A percentile compares a stretch with the other conserved stretches of the same genome.
Conservation (phyloP, 1,140 invertebrate species). For the Uloborus diversus region DNA sequence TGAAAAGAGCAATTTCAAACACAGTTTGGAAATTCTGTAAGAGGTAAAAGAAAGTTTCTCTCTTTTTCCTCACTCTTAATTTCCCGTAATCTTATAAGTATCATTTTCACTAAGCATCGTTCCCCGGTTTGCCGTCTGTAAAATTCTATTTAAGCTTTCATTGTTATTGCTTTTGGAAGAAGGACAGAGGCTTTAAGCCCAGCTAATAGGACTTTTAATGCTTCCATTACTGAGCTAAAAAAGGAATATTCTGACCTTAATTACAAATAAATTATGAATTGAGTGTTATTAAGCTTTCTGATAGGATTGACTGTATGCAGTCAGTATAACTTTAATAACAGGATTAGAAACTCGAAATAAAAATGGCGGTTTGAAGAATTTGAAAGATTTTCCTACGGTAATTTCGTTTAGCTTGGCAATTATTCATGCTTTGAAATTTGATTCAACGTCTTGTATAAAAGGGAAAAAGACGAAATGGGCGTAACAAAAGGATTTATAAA, state of each 20-base stretch:
- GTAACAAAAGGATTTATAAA: no score
- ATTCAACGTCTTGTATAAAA: no score
- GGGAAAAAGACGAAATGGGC: no score
- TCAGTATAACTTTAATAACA: no score
- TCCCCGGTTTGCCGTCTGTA: background rate
- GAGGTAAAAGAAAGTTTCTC: background rate
- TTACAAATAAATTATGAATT: conserved; percentile 18
- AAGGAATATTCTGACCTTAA: conserved; percentile 17
- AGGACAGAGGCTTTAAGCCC: background rate
- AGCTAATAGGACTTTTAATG: conserved; percentile 13
- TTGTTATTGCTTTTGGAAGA: conserved; percentile 9
- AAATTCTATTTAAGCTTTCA: conserved; percentile 6
- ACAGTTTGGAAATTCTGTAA: background rate
- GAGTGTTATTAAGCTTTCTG: no score
- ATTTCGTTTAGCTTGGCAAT: no score
- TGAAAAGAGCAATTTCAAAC: conserved; percentile 20
- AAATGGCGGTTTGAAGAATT: no score
- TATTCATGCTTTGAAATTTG: no score
- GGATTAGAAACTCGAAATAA: no score
- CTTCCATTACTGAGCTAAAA: conserved; percentile 2
- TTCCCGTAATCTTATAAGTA: conserved; percentile 16
- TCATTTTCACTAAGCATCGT: conserved; percentile 10
- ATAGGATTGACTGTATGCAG: no score
- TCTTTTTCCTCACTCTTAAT: conserved; percentile 3
- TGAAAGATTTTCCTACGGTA: no score